Evolutionary conservation across 2,797 vertebrate genomes (phyloP).

Genomic region (Cyprinodon diabolis): DNA sequence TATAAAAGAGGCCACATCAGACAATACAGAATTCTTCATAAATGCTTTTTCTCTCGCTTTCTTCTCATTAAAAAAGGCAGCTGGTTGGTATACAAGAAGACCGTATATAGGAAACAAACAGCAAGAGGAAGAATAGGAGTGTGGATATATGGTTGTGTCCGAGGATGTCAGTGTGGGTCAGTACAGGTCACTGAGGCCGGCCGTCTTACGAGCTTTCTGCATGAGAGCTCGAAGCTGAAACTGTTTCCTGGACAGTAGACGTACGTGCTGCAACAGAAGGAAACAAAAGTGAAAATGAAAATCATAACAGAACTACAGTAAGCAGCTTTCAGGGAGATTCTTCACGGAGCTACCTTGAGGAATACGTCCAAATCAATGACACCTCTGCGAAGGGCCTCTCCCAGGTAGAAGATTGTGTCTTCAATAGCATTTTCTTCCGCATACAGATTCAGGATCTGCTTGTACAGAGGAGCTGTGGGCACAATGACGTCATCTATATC

Average conservation of each 20-base stretch:
- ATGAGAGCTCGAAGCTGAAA: slow-evolving; percentile 98
- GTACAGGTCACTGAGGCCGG: slow-evolving; percentile 97
- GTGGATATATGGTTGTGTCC: slow-evolving; percentile 25
- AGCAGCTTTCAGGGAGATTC: background rate
- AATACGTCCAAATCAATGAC: slow-evolving; percentile 99
- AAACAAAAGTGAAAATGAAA: background rate
- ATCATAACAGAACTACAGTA: background rate
- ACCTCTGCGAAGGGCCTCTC: slow-evolving; percentile 93
- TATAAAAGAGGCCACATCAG: slow-evolving; percentile 18
- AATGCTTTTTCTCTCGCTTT: background rate
- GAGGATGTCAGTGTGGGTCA: slow-evolving; percentile 69
- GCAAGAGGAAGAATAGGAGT: slow-evolving; percentile 19
- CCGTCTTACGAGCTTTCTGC: slow-evolving; percentile 99
- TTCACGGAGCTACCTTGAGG: slow-evolving; percentile 86
- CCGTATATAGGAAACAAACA: slow-evolving; percentile 35
- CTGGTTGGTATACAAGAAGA: slow-evolving; percentile 37
- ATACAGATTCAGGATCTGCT: slow-evolving; percentile 98
- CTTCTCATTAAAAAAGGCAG: slow-evolving; percentile 24
- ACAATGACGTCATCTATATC: slow-evolving; percentile 98
- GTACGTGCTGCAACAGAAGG: slow-evolving; percentile 87
- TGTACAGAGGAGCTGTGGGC: slow-evolving; percentile 97
- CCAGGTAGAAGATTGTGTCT: slow-evolving; percentile 98
- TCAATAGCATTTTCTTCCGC: slow-evolving; percentile 99
- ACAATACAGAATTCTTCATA: slow-evolving; percentile 13
- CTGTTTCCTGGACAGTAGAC: slow-evolving; percentile 97